Evolutionary conservation across 2,888 invertebrate genomes (phyloP).

Genomic region (Cephus pygmeus): DNA sequence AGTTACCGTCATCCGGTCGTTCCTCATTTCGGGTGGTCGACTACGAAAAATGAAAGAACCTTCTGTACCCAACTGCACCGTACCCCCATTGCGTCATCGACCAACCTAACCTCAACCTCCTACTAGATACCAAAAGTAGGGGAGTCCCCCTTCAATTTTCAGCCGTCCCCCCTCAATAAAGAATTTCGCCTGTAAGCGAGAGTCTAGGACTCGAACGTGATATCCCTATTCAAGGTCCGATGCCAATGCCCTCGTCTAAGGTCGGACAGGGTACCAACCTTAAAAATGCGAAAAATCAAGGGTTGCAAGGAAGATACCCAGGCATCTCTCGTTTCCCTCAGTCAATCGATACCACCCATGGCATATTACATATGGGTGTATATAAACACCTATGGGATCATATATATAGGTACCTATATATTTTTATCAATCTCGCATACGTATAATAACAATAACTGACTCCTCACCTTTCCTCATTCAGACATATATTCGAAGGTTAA

Average conservation of each 20-base stretch:
- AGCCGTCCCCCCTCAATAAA: not conserved
- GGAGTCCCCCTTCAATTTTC: not conserved
- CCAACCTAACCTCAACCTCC: not conserved
- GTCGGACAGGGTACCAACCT: not conserved
- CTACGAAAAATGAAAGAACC: slow-evolving; percentile 17
- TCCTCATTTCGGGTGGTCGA: slow-evolving; percentile 47
- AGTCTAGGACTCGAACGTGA: slow-evolving; percentile 9
- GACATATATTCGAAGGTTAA: not conserved
- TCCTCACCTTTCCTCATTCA: not conserved
- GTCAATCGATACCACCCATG: not conserved
- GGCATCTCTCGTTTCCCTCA: not conserved
- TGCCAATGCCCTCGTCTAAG: not conserved
- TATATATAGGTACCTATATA: not conserved
- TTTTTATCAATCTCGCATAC: not conserved
- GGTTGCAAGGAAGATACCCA: not conserved
- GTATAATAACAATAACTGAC: not conserved
- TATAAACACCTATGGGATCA: not conserved
- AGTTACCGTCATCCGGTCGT: slow-evolving; percentile 33
- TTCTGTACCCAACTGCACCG: not conserved
- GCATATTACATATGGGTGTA: not conserved
- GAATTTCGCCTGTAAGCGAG: not conserved
- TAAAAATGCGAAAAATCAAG: not conserved
- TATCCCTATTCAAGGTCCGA: slow-evolving; percentile 2
- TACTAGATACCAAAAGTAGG: not conserved
- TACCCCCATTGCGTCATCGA: not conserved